Percentiles rank a stretch among this genome's conserved stretches.
Evolutionary conservation across 2,888 invertebrate species (phyloP).

Genomic region (Coelogynopora nodosa): DNA sequence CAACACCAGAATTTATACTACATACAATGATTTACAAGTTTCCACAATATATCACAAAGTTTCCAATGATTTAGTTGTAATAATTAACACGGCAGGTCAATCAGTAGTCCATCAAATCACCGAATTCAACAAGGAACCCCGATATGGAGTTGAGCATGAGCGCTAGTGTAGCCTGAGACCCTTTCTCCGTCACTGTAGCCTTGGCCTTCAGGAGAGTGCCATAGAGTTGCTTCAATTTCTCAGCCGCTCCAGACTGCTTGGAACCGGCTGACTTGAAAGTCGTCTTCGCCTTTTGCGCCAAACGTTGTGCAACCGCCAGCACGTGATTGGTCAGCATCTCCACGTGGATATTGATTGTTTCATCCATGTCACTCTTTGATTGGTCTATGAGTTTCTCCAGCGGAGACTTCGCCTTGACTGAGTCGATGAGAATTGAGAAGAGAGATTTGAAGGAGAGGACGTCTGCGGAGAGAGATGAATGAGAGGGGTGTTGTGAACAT

Average conservation of each 20-base stretch:
- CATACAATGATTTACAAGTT: too few species aligned
- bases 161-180: neutral
- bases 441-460: neutral
- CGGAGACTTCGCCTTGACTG: neutral
- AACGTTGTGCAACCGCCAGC: neutral
- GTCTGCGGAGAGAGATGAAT: neutral
- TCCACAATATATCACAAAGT: too few species aligned
- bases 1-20: too few species aligned
- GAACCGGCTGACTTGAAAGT: neutral
- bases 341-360: neutral
- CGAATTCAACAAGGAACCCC: neutral
- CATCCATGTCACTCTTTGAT: neutral
- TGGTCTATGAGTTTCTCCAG: neutral
- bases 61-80: too few species aligned
- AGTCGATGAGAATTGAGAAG: neutral
- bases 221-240: neutral
- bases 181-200: neutral
- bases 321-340: neutral
- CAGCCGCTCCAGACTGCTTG: neutral
- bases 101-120: too few species aligned
- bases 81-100: too few species aligned
- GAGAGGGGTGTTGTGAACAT: too few species aligned
- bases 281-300: neutral
- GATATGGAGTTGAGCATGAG: neutral
- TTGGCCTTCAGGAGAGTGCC: neutral